These are phyloP conservation scores for Temnopleurus reevesii DNA, from an alignment of 53 echinoderm and acorn worm genomes.

Conservation along the genomic window DNA sequence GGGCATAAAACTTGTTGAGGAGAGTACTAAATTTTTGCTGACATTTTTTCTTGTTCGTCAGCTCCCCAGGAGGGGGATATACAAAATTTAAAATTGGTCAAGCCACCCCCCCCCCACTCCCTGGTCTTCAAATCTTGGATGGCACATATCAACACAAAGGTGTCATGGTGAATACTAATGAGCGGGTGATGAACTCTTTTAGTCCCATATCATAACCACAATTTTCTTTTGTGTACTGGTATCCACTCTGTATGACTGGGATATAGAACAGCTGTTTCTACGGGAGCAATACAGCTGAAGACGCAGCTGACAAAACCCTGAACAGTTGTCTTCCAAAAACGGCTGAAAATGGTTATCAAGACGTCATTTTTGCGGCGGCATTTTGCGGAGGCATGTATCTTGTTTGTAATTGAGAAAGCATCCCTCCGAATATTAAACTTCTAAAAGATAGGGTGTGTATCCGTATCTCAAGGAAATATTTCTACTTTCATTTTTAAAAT, in stretches of 20 bases:
- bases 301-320: background rate
- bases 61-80: no score
- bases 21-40: no score
- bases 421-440: background rate
- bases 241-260: background rate
- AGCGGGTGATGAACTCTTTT: no score
- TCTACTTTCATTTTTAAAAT: background rate
- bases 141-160: no score
- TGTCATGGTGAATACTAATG: no score
- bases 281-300: background rate
- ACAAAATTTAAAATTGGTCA: no score
- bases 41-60: no score
- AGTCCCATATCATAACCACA: background rate
- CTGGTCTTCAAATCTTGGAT: no score
- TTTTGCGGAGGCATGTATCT: background rate
- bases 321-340: conserved; percentile 15
- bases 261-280: conserved; percentile 1
- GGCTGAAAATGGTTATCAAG: background rate
- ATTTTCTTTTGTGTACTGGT: background rate
- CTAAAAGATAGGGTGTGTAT: background rate
- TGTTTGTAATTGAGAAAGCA: background rate
- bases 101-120: no score
- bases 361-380: background rate
- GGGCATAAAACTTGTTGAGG: no score
- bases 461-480: background rate